Base-by-base conservation (phyloP, 2,888 invertebrate species). In the Ormyrus rosae region DNA sequence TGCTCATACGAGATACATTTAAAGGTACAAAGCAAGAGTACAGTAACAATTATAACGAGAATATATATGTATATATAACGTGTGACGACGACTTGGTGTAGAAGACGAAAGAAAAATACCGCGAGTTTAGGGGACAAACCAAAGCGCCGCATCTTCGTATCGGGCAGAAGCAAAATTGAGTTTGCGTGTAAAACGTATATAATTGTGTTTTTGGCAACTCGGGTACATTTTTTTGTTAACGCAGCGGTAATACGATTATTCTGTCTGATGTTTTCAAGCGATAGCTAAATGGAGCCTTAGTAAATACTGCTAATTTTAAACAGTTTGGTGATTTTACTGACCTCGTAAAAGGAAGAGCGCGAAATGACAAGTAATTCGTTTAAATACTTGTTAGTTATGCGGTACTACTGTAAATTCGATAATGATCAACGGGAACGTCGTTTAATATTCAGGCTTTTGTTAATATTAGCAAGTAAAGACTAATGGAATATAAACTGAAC, bases 291-390 rank as follows among this genome's bases (percentile, higher is more conserved):
- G 13, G 11, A 34, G 58, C 71, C 71, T 50, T 71, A 71, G 60
- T 34, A 51, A 34, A 61, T 71, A 71, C 61, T 61, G 61, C 50
- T 10, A 50, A 3, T 13, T n/a, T 60, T 6, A 8, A 46, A 46
- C 53, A 19, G 64, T 73, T 63, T 73, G 73, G 51, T 55, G 55
- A 63, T 73, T 73, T 73, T 73, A 72, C 63, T 46, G 53, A 72
- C 34, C 56, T 56, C 8, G 34, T 34, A 34, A 34, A 34, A 4
- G 34, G 34, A 34, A 4, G 34, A 34, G 34, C 34, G 34, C 34
- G 34, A 34, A 34, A 34, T 34, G 34, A 34, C 34, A 34, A 4
- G 34, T 34, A 34, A 34, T 34, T 34, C 34, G 34, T 34, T 34
- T 34, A 34, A 34, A 34, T 34, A 34, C 34, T 34, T 34, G 34